Evolutionary conservation across 64 coral and sea anemone genomes (phyloP).

Genomic region (Porites australiensis): DNA sequence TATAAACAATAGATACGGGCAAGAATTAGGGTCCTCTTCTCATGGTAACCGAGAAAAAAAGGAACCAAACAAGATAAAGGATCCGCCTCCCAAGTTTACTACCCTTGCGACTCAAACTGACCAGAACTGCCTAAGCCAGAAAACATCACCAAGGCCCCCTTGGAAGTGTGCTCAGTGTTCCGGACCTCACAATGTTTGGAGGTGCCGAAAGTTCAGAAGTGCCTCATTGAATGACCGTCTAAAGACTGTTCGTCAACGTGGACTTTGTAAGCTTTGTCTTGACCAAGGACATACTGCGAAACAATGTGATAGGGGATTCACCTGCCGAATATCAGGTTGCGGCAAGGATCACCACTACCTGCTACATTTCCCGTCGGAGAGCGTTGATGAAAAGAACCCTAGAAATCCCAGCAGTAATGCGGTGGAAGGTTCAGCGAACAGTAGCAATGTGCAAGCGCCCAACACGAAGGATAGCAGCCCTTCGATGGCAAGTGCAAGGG

Average conservation of each 20-base stretch:
- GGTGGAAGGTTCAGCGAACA: background rate
- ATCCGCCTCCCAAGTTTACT: conserved; percentile 34
- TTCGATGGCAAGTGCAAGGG: background rate
- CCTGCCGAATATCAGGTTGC: too few relatives aligned
- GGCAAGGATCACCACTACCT: too few relatives aligned
- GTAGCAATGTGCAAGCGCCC: background rate
- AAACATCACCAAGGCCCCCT: background rate
- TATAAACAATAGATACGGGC: conserved; percentile 84
- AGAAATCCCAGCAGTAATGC: background rate
- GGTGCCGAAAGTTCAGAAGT: too few relatives aligned
- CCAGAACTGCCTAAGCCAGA: background rate
- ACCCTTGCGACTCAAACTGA: conserved; percentile 58
- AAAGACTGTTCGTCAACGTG: too few relatives aligned
- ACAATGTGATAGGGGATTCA: too few relatives aligned
- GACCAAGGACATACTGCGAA: too few relatives aligned
- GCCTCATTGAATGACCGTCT: too few relatives aligned
- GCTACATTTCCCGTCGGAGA: too few relatives aligned
- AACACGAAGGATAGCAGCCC: background rate
- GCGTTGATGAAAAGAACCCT: background rate
- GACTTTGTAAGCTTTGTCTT: too few relatives aligned
- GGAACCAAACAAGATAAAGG: conserved; percentile 10
- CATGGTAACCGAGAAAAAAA: conserved; percentile 13
- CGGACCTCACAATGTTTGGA: too few relatives aligned
- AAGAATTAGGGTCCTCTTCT: conserved; percentile 57
- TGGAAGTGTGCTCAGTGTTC: conserved; percentile 61